Percentiles rank a stretch among this genome's conserved stretches.
Evolutionary conservation across 2,888 invertebrate species (phyloP).

Genomic region (Polyploca ridens): DNA sequence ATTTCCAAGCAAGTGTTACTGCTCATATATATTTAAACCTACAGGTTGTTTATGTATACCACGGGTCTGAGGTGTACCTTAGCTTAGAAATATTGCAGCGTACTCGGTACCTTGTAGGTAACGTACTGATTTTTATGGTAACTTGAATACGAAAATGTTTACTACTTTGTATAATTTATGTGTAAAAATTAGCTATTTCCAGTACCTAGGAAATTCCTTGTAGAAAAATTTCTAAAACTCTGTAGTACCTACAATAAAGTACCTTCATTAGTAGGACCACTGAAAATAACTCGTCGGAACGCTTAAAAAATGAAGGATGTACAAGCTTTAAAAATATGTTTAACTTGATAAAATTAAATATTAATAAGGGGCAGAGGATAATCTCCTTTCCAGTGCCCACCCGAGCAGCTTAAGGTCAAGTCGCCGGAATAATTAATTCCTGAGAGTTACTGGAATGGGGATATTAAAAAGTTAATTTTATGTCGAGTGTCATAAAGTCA

Average conservation of each 20-base stretch:
- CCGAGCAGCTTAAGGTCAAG: not conserved
- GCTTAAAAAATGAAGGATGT: not conserved
- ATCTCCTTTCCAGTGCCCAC: not conserved
- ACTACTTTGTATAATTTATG: no score
- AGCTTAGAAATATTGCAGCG: not conserved
- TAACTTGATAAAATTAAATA: conserved; percentile 5
- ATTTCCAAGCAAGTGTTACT: not conserved
- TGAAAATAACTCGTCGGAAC: not conserved
- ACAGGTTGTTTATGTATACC: conserved; percentile 20
- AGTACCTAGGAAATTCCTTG: no score
- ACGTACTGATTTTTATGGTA: not conserved
- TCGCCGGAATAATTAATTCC: conserved; percentile 3
- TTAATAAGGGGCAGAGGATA: not conserved
- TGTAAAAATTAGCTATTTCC: no score
- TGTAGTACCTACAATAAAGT: no score
- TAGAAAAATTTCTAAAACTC: no score
- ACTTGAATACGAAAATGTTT: no score
- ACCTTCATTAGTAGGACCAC: no score
- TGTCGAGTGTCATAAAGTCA: not conserved
- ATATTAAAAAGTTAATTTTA: conserved; percentile 8
- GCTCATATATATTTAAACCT: conserved; percentile 23
- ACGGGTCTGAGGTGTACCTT: conserved; percentile 14
- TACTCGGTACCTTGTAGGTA: not conserved
- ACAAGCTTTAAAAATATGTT: not conserved
- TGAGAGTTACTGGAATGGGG: not conserved